Evolutionary conservation across 2,797 vertebrate genomes (phyloP).

Genomic region (Schizopygopsis pylzovi): DNA sequence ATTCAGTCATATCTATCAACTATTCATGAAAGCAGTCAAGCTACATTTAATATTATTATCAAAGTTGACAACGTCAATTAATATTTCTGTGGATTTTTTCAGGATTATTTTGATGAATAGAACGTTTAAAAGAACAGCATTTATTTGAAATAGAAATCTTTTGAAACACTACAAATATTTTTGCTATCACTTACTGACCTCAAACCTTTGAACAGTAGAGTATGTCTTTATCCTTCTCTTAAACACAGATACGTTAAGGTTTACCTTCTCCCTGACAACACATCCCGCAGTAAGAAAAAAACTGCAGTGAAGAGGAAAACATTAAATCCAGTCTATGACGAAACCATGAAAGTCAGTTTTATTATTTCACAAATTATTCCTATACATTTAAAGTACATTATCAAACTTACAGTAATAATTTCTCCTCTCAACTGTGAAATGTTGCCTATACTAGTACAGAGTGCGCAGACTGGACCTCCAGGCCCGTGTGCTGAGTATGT

Average conservation of each 20-base stretch:
- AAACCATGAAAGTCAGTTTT: slow-evolving; percentile 82
- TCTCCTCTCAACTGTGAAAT: not conserved
- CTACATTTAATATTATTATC: not conserved
- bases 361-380: not conserved
- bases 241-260: slow-evolving; percentile 90
- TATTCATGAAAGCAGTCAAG: not conserved
- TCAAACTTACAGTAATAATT: not conserved
- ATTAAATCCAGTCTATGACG: slow-evolving; percentile 90
- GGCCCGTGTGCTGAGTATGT: slow-evolving; percentile 89
- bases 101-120: not conserved
- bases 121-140: not conserved
- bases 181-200: not conserved
- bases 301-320: slow-evolving; percentile 90
- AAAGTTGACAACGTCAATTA: not conserved
- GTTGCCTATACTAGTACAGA: slow-evolving; percentile 82
- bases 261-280: slow-evolving; percentile 94
- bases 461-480: slow-evolving; percentile 82
- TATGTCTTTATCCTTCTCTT: slow-evolving; percentile 2
- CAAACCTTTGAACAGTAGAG: not conserved
- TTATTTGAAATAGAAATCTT: not conserved
- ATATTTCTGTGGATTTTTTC: not conserved
- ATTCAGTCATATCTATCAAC: not conserved
- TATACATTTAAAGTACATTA: not conserved
- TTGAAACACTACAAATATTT: not conserved
- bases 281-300: slow-evolving; percentile 91